Conservation (phyloP, 2,888 invertebrate genomes). For the Amiota communis region DNA sequence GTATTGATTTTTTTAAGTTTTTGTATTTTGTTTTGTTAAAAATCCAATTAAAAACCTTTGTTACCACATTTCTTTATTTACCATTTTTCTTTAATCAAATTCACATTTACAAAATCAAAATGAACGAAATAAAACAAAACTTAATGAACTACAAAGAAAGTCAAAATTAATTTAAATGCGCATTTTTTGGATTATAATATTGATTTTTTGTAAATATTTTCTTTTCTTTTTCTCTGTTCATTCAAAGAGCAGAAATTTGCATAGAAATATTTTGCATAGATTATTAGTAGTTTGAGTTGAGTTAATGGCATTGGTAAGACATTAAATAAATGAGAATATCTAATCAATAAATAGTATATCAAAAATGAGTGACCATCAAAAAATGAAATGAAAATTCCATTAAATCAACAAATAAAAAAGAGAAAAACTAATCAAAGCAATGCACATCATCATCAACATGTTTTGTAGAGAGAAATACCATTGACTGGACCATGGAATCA, state of each 20-base stretch:
- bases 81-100: background rate
- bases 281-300: background rate
- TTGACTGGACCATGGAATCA: too few species aligned
- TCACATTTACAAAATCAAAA: background rate
- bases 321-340: slow-evolving; percentile 3
- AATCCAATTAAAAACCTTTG: too few species aligned
- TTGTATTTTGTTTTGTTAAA: too few species aligned
- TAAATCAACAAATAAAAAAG: background rate
- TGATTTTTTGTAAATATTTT: too few species aligned
- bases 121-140: background rate
- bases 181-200: background rate
- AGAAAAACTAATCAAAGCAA: slow-evolving; percentile 57
- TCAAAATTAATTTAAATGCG: background rate
- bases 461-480: too few species aligned
- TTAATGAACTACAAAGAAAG: background rate
- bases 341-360: background rate
- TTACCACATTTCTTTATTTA: too few species aligned
- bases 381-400: slow-evolving; percentile 8
- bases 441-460: background rate
- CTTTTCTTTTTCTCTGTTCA: too few species aligned
- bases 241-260: slow-evolving; percentile 1
- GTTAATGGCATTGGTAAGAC: slow-evolving; percentile 25
- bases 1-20: too few species aligned
- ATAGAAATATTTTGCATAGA: slow-evolving; percentile 19
- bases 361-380: background rate